phyloP scores from a whole-genome alignment of 2,113 vertebrate genomes.

The Girardinichthys multiradiatus region DNA sequence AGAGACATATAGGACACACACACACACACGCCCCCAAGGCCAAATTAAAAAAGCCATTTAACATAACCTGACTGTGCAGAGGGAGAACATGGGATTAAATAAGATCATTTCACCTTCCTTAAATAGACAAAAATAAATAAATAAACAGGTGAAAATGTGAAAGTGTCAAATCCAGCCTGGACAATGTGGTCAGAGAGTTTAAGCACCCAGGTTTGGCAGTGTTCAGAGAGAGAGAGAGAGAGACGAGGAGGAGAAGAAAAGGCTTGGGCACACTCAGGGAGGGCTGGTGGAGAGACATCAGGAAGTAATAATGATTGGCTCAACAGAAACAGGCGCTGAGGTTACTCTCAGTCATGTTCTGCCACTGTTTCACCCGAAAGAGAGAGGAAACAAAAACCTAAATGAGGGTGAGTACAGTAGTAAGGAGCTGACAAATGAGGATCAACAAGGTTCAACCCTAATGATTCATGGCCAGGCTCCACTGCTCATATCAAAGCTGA shows the following conservation, averaged over 20 bases:
- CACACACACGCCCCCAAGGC: too few species aligned
- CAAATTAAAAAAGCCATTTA: too few species aligned
- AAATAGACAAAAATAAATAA: neutral
- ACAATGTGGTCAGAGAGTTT: constrained; percentile 26
- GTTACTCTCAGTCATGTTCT: constrained; percentile 70
- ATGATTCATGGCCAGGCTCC: constrained; percentile 25
- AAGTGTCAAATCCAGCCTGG: constrained; percentile 12
- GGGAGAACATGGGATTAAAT: neutral
- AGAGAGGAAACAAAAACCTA: neutral
- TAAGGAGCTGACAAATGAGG: constrained; percentile 61
- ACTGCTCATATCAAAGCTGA: constrained; percentile 41
- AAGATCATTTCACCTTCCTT: neutral
- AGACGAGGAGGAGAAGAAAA: constrained; percentile 32
- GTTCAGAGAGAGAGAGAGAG: neutral
- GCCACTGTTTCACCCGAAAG: constrained; percentile 25
- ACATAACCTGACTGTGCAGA: too few species aligned
- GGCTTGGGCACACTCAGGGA: constrained; percentile 17
- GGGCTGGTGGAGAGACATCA: constrained; percentile 39
- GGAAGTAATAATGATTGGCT: constrained; percentile 65
- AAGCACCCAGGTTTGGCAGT: constrained; percentile 50
- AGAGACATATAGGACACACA: too few species aligned
- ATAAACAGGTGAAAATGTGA: neutral
- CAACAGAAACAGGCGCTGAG: constrained; percentile 54
- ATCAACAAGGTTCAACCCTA: constrained; percentile 10
- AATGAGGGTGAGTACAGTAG: constrained; percentile 38